phyloP scores from a whole-genome alignment of 2,888 invertebrate genomes.

The Halocaridina rubra region DNA sequence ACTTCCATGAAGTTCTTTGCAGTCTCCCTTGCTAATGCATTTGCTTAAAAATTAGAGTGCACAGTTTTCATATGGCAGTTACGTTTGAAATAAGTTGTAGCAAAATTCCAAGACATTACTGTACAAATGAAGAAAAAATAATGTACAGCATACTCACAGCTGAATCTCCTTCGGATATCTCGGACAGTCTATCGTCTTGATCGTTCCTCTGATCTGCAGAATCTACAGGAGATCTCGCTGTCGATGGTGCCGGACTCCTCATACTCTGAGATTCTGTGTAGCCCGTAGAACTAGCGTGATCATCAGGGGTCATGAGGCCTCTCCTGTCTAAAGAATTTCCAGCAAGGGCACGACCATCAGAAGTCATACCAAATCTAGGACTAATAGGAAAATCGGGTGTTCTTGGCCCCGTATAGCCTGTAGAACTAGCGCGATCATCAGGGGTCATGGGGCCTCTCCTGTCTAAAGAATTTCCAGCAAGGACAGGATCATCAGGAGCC shows the following conservation, averaged over 20 bases:
- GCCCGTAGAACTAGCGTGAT: neutral
- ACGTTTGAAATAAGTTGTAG: too few species aligned
- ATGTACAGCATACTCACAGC: constrained; percentile 32
- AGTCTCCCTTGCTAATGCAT: too few species aligned
- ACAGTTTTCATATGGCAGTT: too few species aligned
- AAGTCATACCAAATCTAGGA: neutral
- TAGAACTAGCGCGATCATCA: neutral
- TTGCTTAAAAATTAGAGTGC: too few species aligned
- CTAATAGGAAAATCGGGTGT: neutral
- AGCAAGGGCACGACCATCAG: too few species aligned
- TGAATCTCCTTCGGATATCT: constrained; percentile 49
- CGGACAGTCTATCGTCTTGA: constrained; percentile 35
- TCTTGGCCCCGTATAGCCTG: neutral
- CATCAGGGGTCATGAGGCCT: neutral
- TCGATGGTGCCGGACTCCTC: neutral
- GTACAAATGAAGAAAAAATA: neutral
- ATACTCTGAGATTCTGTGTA: neutral
- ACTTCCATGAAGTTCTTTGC: too few species aligned
- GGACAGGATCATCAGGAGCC: neutral
- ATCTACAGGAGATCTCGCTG: neutral
- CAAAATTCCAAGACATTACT: too few species aligned
- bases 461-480: neutral
- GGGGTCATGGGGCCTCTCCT: neutral
- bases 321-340: too few species aligned
- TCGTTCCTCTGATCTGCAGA: neutral